phyloP scores from a whole-genome alignment of 35 echinoderm and acorn worm species.

The Strongylocentrotus purpuratus region DNA sequence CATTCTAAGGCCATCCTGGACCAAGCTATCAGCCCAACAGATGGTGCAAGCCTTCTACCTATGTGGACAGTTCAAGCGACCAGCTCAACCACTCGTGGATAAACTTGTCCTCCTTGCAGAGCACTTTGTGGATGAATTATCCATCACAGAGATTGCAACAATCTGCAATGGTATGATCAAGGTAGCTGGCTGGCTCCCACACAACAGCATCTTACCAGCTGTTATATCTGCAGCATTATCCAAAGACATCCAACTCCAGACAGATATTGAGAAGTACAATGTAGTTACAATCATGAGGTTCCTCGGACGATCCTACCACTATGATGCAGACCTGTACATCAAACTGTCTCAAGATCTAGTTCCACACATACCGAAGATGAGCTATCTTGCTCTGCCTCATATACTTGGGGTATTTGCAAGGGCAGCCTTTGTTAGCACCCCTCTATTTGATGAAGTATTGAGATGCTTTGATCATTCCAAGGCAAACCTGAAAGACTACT shows the following conservation, averaged over 20 bases:
- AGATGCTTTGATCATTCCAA: slow-evolving; percentile 15
- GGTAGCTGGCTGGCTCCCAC: slow-evolving; percentile 20
- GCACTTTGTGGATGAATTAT: slow-evolving; percentile 24
- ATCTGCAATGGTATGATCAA: slow-evolving; percentile 58
- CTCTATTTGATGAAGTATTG: slow-evolving; percentile 49
- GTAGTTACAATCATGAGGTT: slow-evolving; percentile 52
- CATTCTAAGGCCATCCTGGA: slow-evolving; percentile 29
- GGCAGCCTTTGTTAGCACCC: slow-evolving; percentile 28
- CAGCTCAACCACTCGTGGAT: slow-evolving; percentile 35
- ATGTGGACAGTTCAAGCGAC: slow-evolving; percentile 46
- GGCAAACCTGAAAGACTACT: slow-evolving; percentile 64
- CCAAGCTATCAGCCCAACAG: background rate
- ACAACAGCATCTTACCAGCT: background rate
- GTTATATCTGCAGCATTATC: slow-evolving; percentile 19
- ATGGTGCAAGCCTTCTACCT: slow-evolving; percentile 57
- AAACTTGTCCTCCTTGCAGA: slow-evolving; percentile 46
- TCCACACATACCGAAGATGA: background rate
- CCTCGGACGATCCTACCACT: slow-evolving; percentile 44
- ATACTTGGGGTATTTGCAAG: slow-evolving; percentile 54
- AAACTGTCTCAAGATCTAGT: slow-evolving; percentile 27
- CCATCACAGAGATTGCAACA: slow-evolving; percentile 41
- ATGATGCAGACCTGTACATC: slow-evolving; percentile 28
- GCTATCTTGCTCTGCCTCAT: slow-evolving; percentile 16
- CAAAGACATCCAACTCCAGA: background rate
- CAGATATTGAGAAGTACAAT: slow-evolving; percentile 54